Evolutionary conservation across 2,797 vertebrate species (phyloP).

Genomic region (Spinus olivaceus): DNA sequence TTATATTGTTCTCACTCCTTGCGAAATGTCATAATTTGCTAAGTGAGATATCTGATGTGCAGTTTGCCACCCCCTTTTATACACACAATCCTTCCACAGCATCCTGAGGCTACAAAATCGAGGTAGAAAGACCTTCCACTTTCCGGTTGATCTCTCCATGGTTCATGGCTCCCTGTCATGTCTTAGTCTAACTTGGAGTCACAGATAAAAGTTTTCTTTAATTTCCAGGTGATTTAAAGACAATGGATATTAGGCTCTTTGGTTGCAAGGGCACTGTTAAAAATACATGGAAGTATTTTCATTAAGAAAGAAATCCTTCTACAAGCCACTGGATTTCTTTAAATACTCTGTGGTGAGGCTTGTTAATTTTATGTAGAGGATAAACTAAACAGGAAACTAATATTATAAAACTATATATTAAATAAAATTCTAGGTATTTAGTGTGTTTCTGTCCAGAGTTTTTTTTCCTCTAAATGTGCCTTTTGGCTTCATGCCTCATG

Average conservation of each 20-base stretch:
- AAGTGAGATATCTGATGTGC: background rate
- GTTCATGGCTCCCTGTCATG: background rate
- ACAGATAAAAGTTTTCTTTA: background rate
- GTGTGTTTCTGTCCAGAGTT: background rate
- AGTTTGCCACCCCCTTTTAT: background rate
- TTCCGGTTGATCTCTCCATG: background rate
- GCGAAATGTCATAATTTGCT: background rate
- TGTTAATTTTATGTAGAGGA: background rate
- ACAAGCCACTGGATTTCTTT: background rate
- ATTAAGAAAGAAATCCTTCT: background rate
- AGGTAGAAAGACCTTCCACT: background rate
- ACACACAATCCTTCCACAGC: background rate
- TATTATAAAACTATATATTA: background rate
- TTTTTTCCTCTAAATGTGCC: background rate
- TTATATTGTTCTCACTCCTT: background rate
- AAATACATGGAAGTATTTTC: background rate
- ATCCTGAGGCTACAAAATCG: background rate
- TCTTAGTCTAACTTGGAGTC: background rate
- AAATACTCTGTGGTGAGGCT: background rate
- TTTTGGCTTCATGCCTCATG: conserved; percentile 2
- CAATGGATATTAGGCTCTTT: background rate
- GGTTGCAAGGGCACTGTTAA: background rate
- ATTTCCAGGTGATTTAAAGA: background rate
- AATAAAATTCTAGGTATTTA: background rate
- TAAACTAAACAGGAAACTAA: background rate